A percentile compares a stretch with the other conserved stretches of the same genome.
phyloP scores from a whole-genome alignment of 2,797 vertebrate genomes.

The Orientallactaga sibirica region DNA sequence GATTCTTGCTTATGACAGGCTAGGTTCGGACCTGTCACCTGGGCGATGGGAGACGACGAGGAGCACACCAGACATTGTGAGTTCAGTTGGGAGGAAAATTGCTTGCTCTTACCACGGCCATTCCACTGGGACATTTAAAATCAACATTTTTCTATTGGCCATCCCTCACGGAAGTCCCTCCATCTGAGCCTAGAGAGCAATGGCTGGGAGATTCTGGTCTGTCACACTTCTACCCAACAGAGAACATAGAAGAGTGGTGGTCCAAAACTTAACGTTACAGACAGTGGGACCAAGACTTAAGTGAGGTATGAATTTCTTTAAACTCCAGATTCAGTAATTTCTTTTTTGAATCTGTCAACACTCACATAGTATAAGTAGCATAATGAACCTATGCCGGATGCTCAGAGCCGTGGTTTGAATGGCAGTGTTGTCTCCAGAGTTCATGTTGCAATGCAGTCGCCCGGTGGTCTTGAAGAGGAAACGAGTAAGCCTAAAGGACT shows the following conservation, averaged over 20 bases:
- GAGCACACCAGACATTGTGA: not conserved
- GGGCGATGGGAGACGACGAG: too few species aligned
- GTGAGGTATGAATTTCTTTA: constrained; percentile 32
- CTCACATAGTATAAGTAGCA: not conserved
- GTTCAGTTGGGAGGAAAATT: not conserved
- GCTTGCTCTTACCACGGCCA: not conserved
- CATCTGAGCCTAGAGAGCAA: not conserved
- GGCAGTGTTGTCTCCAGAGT: not conserved
- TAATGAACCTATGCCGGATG: not conserved
- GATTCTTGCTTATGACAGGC: not conserved
- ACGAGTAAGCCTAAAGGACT: not conserved
- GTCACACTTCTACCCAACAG: not conserved
- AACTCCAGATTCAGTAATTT: not conserved
- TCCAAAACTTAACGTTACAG: not conserved
- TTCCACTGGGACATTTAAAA: constrained; percentile 31
- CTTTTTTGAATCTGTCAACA: not conserved
- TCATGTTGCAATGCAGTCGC: not conserved
- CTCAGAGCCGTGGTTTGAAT: not conserved
- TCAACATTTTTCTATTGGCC: not conserved
- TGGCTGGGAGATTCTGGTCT: constrained; percentile 11
- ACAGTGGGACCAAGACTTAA: not conserved
- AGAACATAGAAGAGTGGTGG: not conserved
- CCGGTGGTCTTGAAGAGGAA: not conserved
- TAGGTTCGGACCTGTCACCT: not conserved
- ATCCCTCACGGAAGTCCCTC: not conserved